Base-by-base conservation (phyloP, 2,797 vertebrate genomes). In the Poecilia velifera region DNA sequence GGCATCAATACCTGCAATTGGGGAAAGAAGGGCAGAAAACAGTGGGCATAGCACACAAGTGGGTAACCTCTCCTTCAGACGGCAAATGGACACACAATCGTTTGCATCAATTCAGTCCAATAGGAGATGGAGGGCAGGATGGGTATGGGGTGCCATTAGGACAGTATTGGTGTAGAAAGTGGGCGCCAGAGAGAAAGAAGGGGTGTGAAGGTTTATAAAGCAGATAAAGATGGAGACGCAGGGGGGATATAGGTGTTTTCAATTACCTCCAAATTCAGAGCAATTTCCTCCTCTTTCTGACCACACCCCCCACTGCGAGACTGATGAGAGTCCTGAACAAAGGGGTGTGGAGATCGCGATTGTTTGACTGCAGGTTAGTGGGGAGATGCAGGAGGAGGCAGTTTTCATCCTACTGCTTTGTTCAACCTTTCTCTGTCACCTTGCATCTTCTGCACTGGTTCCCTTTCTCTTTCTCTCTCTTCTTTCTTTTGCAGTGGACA, bases 1-100 rank as follows among this genome's bases (percentile, higher is more conserved):
- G 87, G 90, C 95, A 92, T 95, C 95, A 96, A 95, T 95, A 95
- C 94, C 94, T 93, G 93, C 95, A 95, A 95, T 96, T 94, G 91
- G 81, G 76, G 86, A 86, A 88, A 89, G 91, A 86, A 90, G 91
- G 91, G 87, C 86, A 79, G 88, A 84, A 92, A 89, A 87, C 76
- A 84, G 88, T 80, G 28, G 90, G 90, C 89, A 75, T 85, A 82
- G 72, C 77, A 83, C 82, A 83, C 88, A 87, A 89, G 92, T 88
- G 92, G 94, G 91, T 92, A 92, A 92, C 87, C 88, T 89, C 90
- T 91, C 90, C 86, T 89, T 87, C 89, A 93, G 90, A 92, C 92
- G 66, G 89, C 90, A 95, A 96, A 95, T 93, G 90, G 91, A 86
- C 79, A 76, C 64, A 6, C 92, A 82, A 93, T 93, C 89, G 91